Base-by-base conservation (phyloP, 2,888 invertebrate species). In the Clostera curtula region DNA sequence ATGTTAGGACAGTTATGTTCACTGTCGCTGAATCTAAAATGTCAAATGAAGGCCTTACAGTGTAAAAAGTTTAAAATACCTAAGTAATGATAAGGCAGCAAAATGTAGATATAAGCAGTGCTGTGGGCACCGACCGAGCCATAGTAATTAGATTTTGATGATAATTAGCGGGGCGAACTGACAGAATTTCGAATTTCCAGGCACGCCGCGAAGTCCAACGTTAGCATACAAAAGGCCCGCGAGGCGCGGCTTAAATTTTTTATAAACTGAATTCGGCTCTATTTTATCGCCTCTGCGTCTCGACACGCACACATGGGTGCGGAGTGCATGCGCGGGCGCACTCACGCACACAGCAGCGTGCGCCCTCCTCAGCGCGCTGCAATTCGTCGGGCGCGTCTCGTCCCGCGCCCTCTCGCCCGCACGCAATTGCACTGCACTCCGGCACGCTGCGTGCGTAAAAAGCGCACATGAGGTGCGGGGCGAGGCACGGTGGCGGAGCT, bases 391-490 rank as follows among this genome's bases (percentile, higher is more conserved):
- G 57, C 69, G 65, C 65, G 66, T 60, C 54, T 51, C 60, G 40
- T 47, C 60, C 55, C 62, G 54, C 62, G 47, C 53, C 53, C 63
- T 58, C 60, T 46, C 64, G 49, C 64, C 72, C 76, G 73, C 74
- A 69, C 77, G 79, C 82, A 82, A 82, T 83, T 82, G 80, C 82
- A 80, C 73, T 82, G 80, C 80, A 77, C 76, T 76, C 72, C 45
- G 62, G 61, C 61, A 60, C 62, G 69, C 57, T 69, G 69, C 69
- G 73, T 79, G 82, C 80, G 80, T 80, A 82, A 80, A 82, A 82
- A 82, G 80, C 83, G 83, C 83, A 83, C 75, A 76, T 69, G 73
- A 70, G 65, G 71, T 32, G 75, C 62, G 73, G 69, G 71, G 70
- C 49, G 59, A 48, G 56, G 64, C 52, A 56, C 43, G 56, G 49